Percentiles rank a stretch among this genome's conserved stretches.
phyloP scores from a whole-genome alignment of 2,888 invertebrate species.

The Metallyticus violacea region DNA sequence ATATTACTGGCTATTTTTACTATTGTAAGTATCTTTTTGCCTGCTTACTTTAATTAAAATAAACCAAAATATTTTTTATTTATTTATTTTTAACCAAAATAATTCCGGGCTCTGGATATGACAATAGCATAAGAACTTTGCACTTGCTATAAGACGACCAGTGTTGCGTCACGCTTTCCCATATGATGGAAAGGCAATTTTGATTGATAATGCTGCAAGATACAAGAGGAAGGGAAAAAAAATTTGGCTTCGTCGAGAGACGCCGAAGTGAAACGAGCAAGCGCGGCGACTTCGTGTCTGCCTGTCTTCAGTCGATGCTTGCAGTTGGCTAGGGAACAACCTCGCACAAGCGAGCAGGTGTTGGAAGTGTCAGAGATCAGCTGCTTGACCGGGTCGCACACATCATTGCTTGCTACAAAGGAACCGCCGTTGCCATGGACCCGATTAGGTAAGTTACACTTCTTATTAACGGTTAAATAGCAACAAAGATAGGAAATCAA shows the following conservation, averaged over 20 bases:
- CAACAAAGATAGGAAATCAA: too few species aligned
- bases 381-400: neutral
- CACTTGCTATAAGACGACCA: neutral
- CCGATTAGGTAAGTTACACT: neutral
- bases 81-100: too few species aligned
- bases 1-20: too few species aligned
- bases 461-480: too few species aligned
- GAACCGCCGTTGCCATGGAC: neutral
- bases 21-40: too few species aligned
- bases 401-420: too few species aligned
- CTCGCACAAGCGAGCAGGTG: neutral
- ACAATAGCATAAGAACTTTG: too few species aligned
- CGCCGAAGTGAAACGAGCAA: neutral
- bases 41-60: too few species aligned
- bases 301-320: neutral
- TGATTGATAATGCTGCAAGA: neutral
- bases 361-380: neutral
- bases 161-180: neutral
- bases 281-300: neutral
- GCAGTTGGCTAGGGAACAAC: neutral
- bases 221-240: neutral
- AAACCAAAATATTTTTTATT: too few species aligned
- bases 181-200: too few species aligned
- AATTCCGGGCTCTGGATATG: too few species aligned
- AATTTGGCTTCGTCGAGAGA: neutral